Conservation (phyloP, 2,113 vertebrate species). For the Melanerpes aurifrons region DNA sequence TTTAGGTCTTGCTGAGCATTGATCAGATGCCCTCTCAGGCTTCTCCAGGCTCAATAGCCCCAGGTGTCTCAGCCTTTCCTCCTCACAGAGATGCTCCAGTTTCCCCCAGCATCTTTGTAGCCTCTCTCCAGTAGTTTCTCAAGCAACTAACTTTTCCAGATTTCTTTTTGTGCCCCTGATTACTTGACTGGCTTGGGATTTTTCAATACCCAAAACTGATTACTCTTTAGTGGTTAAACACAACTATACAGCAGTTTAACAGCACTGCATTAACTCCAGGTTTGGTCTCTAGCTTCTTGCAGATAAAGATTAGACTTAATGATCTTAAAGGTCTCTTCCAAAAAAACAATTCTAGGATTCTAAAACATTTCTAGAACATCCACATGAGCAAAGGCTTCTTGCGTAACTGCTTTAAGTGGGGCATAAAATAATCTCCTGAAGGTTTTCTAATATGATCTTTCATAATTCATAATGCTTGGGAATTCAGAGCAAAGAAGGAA, state of each 20-base stretch:
- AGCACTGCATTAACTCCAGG: neutral
- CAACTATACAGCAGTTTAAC: neutral
- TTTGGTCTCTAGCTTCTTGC: neutral
- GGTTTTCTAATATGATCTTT: conserved; percentile 37
- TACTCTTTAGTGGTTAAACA: neutral
- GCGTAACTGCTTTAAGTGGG: neutral
- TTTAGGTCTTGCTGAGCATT: too few species aligned
- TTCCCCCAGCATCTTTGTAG: too few species aligned
- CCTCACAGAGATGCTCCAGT: too few species aligned
- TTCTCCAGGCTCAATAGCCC: too few species aligned
- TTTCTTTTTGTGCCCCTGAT: neutral
- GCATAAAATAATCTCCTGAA: neutral
- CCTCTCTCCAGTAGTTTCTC: neutral
- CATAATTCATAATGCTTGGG: conserved; percentile 19
- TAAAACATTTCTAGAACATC: neutral
- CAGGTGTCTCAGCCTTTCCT: too few species aligned
- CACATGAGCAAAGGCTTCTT: conserved; percentile 12
- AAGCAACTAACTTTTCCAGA: neutral
- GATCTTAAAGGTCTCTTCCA: too few species aligned
- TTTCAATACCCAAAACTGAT: neutral
- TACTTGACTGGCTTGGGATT: neutral
- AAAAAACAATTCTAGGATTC: too few species aligned
- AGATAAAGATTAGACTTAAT: neutral
- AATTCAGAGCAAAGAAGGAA: conserved; percentile 12
- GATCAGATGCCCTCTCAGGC: too few species aligned